These are phyloP conservation scores for Petroica traversi DNA, from an alignment of 2,113 vertebrate species.

Conservation along the genomic window DNA sequence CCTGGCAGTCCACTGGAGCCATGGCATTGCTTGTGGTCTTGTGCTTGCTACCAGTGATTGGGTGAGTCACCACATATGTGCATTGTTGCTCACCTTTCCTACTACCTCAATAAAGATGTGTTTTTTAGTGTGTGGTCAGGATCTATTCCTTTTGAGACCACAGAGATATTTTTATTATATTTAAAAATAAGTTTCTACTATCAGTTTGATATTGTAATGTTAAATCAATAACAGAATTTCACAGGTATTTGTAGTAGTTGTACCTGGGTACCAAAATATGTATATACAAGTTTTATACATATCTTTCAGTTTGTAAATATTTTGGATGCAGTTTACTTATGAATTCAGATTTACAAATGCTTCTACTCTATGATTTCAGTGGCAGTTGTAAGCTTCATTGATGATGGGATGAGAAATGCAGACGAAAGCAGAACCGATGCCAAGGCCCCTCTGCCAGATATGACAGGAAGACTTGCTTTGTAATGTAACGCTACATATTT, in stretches of 20 bases:
- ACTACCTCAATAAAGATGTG: not conserved
- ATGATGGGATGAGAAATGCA: not conserved
- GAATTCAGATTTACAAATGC: not conserved
- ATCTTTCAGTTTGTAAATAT: not conserved
- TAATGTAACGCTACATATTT: conserved; percentile 21
- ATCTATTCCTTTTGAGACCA: not conserved
- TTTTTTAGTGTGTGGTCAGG: not conserved
- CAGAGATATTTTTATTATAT: not conserved
- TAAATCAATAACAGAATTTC: not conserved
- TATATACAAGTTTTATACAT: not conserved
- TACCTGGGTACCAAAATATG: not conserved
- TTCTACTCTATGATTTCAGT: not conserved
- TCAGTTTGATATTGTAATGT: not conserved
- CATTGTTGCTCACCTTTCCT: not conserved
- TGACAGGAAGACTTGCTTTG: not conserved
- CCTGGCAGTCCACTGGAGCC: not conserved
- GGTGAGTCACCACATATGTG: accelerated
- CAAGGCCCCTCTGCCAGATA: conserved; percentile 27
- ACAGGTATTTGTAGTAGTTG: not conserved
- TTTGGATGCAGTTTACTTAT: not conserved
- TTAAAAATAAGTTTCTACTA: not conserved
- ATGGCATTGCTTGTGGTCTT: accelerated
- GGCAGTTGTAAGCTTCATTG: not conserved
- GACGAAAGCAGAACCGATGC: not conserved
- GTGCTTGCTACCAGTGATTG: not conserved